Base-by-base conservation (phyloP, 2,888 invertebrate genomes). In the Eupithecia dodoneata region DNA sequence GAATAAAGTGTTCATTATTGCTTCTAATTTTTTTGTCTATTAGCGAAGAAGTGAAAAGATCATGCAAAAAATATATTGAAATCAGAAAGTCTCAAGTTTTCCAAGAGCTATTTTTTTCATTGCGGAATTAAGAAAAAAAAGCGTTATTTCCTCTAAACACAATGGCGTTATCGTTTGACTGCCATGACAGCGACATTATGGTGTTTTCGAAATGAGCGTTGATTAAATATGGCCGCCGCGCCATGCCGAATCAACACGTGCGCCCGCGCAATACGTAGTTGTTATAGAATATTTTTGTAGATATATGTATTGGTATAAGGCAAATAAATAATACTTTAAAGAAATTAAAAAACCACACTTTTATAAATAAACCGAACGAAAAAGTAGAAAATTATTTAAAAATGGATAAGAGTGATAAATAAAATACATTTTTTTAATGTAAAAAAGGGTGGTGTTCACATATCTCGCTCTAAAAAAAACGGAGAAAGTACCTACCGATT, bases 171-270 rank as follows among this genome's bases (percentile, higher is more conserved):
- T 84, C 83, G 82, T 80, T 82, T 81, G 89, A 69, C 44, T 72
- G n/a, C 42, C 90, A 87, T 89, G 89, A 89, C 89, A 90, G 85
- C 87, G 89, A 42, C 10, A 88, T 89, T 90, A 88, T 82, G 79
- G 88, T 91, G 90, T 91, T 91, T 91, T 87, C 83, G 90, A 91
- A 92, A 91, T 89, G 89, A 89, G 87, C 71, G 85, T 81, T 87
- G 88, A 91, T 91, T 91, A 89, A 91, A 91, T 84, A 89, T 89
- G 90, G 88, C 89, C 83, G 83, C 76, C 74, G 79, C 72, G 88
- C 66, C 66, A 13, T 88, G 87, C 77, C 88, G 83, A 91, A 91
- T 89, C 83, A 75, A 79, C 90, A 91, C 91, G 91, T 90, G 90
- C 82, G 13, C 49, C 10, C 12, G 47, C 47, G 10, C 47, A 47